Evolutionary conservation across 2,113 vertebrate genomes (phyloP), one percentile per base, ranked within the genome.

Genomic region (Bombycilla garrulus): DNA sequence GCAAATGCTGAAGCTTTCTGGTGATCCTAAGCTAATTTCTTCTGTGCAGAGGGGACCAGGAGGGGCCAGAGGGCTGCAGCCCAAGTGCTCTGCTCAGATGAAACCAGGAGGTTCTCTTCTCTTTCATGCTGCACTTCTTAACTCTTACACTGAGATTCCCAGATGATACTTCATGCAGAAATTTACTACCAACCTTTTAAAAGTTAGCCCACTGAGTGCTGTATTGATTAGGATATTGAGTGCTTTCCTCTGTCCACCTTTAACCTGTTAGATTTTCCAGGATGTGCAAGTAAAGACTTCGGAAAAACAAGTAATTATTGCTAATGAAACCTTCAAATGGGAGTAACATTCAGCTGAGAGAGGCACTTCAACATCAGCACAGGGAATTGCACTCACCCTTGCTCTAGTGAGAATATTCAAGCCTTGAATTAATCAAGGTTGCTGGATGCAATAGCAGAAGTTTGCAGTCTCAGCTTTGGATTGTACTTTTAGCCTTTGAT

Each of bases 61-160:
- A 54, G 18, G 38, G 26, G 33, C 25, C 73, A 22, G 18, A 20
- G 29, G 33, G 44, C 24, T 81, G 44, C 60, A 79, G 42, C 40
- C 48, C 56, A 57, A 48, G 23, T 28, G 29, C 15, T 80, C n/a
- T 61, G 11, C 18, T 40, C 15, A 18, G 2, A 64, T 28, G 29
- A 53, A 90, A 38, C 31, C 12, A 53, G 20, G 18, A 26, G 12
- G 22, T 73, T 64, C 60, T 70, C 61, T 48, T n/a, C 38, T 35
- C 44, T 53, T 28, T n/a, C 3, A 0, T 12, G 0, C 0, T 57
- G 24, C 16, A 3, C 33, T 47, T 73, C 65, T 21, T 44, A 50
- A 82, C 22, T 20, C 16, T 2, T 36, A n/a, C 18, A 7, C 65
- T 74, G 65, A 50, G 47, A 56, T 79, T 76, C 70, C 26, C 21